These are phyloP conservation scores for Apamea crenata DNA, from an alignment of 2,888 invertebrate genomes.

Conservation along the genomic window DNA sequence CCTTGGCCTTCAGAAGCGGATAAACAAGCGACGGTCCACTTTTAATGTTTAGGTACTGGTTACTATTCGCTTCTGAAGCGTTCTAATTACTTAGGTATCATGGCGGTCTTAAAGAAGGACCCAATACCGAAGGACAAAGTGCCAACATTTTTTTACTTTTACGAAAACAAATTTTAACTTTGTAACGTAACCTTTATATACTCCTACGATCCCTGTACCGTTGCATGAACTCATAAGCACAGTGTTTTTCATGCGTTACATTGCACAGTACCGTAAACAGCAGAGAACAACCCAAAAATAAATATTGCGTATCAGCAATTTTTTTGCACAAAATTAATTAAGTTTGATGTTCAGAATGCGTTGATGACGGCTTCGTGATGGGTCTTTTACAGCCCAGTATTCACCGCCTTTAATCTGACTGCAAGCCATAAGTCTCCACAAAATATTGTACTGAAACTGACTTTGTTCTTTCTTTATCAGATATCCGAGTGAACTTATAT, in stretches of 20 bases:
- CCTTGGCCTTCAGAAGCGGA: not conserved
- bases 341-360: not conserved
- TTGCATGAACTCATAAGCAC: too few relatives aligned
- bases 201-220: too few relatives aligned
- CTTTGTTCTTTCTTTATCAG: constrained; percentile 8
- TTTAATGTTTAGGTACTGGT: not conserved
- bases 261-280: not conserved
- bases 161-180: not conserved
- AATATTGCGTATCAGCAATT: not conserved
- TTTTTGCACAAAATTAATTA: not conserved
- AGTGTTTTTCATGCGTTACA: too few relatives aligned
- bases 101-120: not conserved
- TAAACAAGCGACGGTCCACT: too few relatives aligned
- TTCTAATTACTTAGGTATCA: not conserved
- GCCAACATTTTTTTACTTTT: not conserved
- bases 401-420: not conserved
- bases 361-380: not conserved
- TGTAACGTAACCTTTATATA: not conserved
- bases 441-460: constrained; percentile 16
- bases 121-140: not conserved
- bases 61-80: not conserved
- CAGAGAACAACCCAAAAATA: not conserved
- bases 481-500: constrained; percentile 44
- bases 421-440: not conserved
- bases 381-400: not conserved